These are phyloP conservation scores for Tragelaphus scriptus DNA, from an alignment of 2,113 vertebrate genomes.

Conservation along the genomic window DNA sequence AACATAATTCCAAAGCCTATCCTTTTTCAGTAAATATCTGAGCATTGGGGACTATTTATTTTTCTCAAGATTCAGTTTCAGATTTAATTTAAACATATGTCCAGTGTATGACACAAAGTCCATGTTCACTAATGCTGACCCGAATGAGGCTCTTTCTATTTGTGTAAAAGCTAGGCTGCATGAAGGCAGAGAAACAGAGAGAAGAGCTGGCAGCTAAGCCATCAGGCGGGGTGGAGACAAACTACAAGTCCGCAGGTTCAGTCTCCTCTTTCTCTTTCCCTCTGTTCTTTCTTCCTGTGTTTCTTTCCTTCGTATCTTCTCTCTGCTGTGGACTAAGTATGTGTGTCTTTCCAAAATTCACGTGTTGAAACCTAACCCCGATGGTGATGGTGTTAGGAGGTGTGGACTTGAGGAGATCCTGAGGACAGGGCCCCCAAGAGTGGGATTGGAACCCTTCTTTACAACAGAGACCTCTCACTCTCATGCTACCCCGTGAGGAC, in stretches of 20 bases:
- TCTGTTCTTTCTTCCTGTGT: neutral
- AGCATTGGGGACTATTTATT: neutral
- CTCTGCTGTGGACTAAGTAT: neutral
- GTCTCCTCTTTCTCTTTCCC: neutral
- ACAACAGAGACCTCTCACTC: neutral
- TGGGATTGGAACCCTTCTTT: neutral
- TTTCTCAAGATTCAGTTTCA: neutral
- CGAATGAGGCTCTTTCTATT: neutral
- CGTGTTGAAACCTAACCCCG: neutral
- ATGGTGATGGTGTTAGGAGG: neutral
- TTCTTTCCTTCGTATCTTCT: neutral
- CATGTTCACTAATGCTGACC: neutral
- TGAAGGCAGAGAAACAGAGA: neutral
- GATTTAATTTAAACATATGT: neutral
- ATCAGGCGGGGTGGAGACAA: rapidly evolving
- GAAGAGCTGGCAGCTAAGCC: neutral
- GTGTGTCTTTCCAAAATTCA: neutral
- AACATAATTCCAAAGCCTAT: neutral
- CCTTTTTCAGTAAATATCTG: neutral
- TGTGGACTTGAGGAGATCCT: neutral
- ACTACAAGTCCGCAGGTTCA: too few relatives aligned
- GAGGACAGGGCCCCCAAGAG: neutral
- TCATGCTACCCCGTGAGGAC: neutral
- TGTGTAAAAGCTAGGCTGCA: neutral
- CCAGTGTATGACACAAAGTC: neutral